phyloP scores from a whole-genome alignment of 2,113 vertebrate species.

The Rhabdornis inornatus region DNA sequence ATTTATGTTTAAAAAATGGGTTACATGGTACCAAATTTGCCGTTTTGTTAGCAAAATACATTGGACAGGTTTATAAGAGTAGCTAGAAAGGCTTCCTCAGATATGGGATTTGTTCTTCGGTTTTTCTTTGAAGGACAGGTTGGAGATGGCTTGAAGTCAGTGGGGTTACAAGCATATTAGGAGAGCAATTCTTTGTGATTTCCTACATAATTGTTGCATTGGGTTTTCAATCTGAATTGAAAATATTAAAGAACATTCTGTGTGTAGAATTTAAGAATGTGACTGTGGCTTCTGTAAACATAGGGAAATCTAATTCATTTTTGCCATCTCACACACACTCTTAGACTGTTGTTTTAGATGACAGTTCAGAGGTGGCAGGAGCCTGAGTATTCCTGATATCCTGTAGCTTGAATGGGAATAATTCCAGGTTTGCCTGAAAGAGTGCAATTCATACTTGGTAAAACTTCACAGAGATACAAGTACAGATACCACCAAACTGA shows the following conservation, averaged over 20 bases:
- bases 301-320: neutral
- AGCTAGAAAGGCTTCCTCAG: neutral
- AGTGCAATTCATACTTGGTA: neutral
- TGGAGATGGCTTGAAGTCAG: neutral
- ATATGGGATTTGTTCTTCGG: neutral
- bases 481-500: neutral
- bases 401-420: neutral
- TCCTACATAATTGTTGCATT: neutral
- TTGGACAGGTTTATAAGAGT: neutral
- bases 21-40: neutral
- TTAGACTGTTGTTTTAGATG: neutral
- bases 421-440: neutral
- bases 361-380: neutral
- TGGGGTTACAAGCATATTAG: neutral
- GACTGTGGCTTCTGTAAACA: neutral
- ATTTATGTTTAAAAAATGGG: neutral
- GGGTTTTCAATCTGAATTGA: slow-evolving; percentile 14
- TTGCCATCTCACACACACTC: neutral
- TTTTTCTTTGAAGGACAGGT: neutral
- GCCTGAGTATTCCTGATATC: neutral
- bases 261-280: neutral
- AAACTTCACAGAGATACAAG: neutral
- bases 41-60: neutral
- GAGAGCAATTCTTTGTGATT: slow-evolving; percentile 11
- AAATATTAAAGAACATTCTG: neutral